These are phyloP conservation scores for Erebia aethiops DNA, from an alignment of 2,888 invertebrate genomes.

Conservation along the genomic window DNA sequence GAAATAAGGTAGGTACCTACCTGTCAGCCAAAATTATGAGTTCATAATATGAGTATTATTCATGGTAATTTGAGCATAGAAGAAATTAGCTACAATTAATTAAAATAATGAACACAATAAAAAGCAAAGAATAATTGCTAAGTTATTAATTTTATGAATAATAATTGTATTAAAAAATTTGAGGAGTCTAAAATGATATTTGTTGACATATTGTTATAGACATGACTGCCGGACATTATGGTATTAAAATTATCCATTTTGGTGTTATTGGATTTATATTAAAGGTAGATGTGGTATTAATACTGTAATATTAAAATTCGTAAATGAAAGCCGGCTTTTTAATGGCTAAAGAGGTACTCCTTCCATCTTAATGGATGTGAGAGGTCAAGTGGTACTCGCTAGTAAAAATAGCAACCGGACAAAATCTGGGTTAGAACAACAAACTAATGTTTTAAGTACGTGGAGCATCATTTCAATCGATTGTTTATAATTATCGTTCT, in stretches of 20 bases:
- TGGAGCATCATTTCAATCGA: not conserved
- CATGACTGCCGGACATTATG: no score
- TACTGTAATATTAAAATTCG: not conserved
- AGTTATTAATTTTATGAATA: no score
- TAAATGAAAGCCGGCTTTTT: not conserved
- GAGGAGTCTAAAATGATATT: no score
- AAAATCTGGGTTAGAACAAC: conserved; percentile 8
- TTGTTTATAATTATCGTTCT: not conserved
- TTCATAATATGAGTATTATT: not conserved
- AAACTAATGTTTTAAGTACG: not conserved
- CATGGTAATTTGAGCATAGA: not conserved
- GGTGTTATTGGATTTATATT: no score
- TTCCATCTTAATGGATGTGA: not conserved
- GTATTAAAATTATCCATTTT: no score
- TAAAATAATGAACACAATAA: not conserved
- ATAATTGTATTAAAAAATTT: no score
- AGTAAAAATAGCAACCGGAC: conserved; percentile 10
- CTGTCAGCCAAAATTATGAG: not conserved
- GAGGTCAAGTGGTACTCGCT: conserved; percentile 6
- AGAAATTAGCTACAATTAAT: not conserved
- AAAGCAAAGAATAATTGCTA: not conserved
- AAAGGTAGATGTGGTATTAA: no score
- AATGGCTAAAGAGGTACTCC: not conserved
- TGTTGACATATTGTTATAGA: no score
- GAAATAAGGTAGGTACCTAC: not conserved